These are phyloP conservation scores for Diabrotica virgifera DNA, from an alignment of 1,140 invertebrate genomes.

Conservation along the genomic window DNA sequence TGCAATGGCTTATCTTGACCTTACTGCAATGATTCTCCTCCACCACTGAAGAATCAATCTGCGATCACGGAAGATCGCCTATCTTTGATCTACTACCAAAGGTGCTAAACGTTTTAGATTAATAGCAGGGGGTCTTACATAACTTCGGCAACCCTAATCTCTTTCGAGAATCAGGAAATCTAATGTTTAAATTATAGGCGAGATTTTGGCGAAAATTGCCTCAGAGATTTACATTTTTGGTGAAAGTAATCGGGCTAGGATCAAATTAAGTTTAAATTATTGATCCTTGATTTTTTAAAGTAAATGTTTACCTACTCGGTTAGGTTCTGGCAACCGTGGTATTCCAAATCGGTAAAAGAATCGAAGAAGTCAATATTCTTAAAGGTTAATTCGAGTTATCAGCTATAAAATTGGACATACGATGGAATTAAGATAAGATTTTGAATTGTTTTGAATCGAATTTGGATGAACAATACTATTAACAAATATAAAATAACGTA, in stretches of 20 bases:
- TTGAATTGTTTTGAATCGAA: no score
- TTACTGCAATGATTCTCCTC: background rate
- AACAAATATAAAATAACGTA: no score
- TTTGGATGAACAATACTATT: no score
- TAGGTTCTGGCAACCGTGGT: no score
- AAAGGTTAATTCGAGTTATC: no score
- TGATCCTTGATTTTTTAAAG: no score
- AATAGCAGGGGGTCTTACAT: slow-evolving; percentile 1
- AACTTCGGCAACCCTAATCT: background rate
- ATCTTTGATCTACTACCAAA: slow-evolving; percentile 8
- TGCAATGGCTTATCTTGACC: background rate
- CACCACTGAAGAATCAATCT: background rate
- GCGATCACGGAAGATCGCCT: slow-evolving; percentile 4
- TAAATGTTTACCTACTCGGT: no score
- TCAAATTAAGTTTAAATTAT: background rate
- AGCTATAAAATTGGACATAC: no score
- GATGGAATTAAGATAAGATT: no score
- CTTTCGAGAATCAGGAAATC: slow-evolving; percentile 1
- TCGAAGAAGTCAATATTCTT: no score
- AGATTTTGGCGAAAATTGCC: background rate
- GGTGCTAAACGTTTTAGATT: slow-evolving; percentile 11
- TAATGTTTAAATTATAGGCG: slow-evolving; percentile 3
- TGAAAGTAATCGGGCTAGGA: background rate
- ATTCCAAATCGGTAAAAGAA: no score
- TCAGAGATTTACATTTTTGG: background rate